Percentiles rank a stretch among this genome's conserved stretches.
Evolutionary conservation across 2,888 invertebrate species (phyloP).

Genomic region (Seira musarum): DNA sequence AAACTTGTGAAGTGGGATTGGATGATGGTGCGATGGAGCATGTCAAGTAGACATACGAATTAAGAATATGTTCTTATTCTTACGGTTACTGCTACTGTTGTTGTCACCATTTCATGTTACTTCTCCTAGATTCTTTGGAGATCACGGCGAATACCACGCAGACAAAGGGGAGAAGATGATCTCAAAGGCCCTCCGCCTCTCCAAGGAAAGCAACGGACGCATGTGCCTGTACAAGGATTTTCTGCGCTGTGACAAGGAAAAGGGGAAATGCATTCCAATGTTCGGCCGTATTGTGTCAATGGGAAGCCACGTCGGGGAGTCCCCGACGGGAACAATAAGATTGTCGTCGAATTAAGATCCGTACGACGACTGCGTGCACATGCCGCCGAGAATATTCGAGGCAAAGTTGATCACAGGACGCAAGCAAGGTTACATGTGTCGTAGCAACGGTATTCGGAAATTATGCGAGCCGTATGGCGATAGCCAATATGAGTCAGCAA

Average conservation of each 20-base stretch:
- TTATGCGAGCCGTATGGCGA: background rate
- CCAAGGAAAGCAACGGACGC: background rate
- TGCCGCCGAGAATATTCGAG: background rate
- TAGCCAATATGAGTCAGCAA: background rate
- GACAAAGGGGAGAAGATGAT: background rate
- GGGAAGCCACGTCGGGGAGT: background rate
- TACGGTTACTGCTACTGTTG: too few relatives aligned
- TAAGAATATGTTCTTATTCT: too few relatives aligned
- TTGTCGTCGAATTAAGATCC: background rate
- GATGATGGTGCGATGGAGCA: background rate
- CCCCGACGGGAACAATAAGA: too few relatives aligned
- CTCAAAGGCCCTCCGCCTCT: background rate
- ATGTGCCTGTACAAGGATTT: background rate
- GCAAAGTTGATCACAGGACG: background rate
- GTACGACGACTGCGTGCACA: background rate
- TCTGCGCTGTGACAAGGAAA: background rate
- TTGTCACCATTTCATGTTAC: too few relatives aligned
- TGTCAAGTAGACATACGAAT: too few relatives aligned
- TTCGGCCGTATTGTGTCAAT: background rate
- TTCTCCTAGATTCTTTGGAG: too few relatives aligned
- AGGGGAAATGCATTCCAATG: background rate
- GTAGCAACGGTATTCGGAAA: background rate
- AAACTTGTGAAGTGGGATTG: background rate
- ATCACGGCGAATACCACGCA: background rate
- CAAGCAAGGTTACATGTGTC: background rate